A percentile compares a stretch with the other conserved stretches of the same genome.
Conservation (phyloP, 2,888 invertebrate species). For the Myopa tessellatipennis region DNA sequence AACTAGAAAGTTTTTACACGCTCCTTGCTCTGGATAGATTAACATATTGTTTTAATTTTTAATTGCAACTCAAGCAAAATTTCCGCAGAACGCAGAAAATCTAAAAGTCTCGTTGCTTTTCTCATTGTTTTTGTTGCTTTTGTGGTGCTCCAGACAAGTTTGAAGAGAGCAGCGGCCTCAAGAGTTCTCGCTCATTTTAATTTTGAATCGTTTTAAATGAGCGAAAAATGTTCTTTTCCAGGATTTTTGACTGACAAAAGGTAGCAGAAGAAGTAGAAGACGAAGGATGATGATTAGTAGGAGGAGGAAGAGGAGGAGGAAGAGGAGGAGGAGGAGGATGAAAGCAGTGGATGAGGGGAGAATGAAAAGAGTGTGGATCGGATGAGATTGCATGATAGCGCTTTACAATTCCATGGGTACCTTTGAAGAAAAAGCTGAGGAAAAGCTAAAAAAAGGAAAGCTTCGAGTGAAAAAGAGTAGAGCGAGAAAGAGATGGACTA, state of each 20-base stretch:
- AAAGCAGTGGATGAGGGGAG: neutral
- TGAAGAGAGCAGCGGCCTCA: conserved; percentile 13
- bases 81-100: conserved; percentile 18
- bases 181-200: conserved; percentile 23
- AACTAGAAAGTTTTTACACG: neutral
- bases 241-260: conserved; percentile 9
- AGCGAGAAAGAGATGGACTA: neutral
- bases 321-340: neutral
- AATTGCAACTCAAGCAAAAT: conserved; percentile 37
- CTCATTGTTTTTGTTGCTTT: neutral
- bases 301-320: conserved; percentile 1
- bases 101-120: neutral
- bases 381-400: neutral
- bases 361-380: neutral
- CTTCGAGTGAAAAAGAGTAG: neutral
- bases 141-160: neutral
- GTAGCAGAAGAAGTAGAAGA: neutral
- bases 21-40: conserved; percentile 4
- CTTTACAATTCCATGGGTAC: neutral
- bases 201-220: conserved; percentile 23
- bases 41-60: conserved; percentile 38
- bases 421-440: neutral
- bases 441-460: neutral
- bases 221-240: neutral
- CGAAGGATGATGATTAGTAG: neutral